Conservation (phyloP, 2,113 vertebrate genomes). For the Brachypodius melanocephalos region DNA sequence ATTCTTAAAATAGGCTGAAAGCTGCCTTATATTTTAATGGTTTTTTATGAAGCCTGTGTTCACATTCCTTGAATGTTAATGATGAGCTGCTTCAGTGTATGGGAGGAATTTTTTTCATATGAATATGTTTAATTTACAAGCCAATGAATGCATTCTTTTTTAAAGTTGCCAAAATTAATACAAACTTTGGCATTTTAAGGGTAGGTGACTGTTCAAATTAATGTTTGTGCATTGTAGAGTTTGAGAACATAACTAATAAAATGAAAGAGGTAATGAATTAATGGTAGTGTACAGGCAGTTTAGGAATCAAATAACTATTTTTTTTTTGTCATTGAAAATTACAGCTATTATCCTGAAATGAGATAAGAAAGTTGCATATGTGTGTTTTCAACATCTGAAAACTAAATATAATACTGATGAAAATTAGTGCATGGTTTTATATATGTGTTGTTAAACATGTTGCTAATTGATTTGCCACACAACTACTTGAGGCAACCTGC, state of each 20-base stretch:
- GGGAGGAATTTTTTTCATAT: constrained; percentile 62
- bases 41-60: constrained; percentile 71
- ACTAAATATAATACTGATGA: constrained; percentile 37
- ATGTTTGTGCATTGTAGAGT: not conserved
- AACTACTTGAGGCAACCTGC: constrained; percentile 30
- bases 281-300: constrained; percentile 10
- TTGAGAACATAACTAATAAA: constrained; percentile 19
- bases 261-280: constrained; percentile 52
- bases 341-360: not conserved
- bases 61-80: constrained; percentile 75
- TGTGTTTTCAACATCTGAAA: constrained; percentile 25
- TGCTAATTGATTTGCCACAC: constrained; percentile 51
- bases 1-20: constrained; percentile 80
- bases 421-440: constrained; percentile 18
- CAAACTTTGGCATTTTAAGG: constrained; percentile 33
- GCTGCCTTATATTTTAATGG: constrained; percentile 71
- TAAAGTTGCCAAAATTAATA: not conserved
- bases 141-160: not conserved
- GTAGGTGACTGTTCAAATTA: constrained; percentile 52
- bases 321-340: constrained; percentile 41
- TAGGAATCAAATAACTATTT: constrained; percentile 15
- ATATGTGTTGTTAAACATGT: constrained; percentile 29
- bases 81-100: constrained; percentile 69
- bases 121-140: constrained; percentile 57
- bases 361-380: not conserved